Base-by-base conservation (phyloP, 2,113 vertebrate species). In the Verasper variegatus region DNA sequence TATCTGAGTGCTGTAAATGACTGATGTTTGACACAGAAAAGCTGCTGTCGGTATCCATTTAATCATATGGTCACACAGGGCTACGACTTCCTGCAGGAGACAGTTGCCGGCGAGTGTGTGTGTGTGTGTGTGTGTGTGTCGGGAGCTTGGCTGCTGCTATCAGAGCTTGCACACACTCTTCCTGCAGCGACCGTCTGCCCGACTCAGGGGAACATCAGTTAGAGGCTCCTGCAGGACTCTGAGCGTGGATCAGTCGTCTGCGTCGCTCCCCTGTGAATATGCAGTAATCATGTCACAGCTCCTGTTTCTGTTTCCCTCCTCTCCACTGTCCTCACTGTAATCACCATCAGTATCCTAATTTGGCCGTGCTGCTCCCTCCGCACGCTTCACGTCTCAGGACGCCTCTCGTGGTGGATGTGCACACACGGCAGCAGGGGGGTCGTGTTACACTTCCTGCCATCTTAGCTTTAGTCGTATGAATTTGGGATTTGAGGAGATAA, bases 11-110 rank as follows among this genome's bases (percentile, higher is more conserved):
- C 71, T 84, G 76, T 66, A 80, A 84, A 70, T 70, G 79, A 77
- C 76, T 64, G 61, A 83, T 76, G 78, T 88, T 76, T 86, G 85
- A 89, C 74, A 68, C 67, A 75, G 76, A 81, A 80, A 74, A 79
- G 70, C 80, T 78, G 82, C 68, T 14, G 75, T 52, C 12, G 55
- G 64, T 14, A 35, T 82, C 71, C 66, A 45, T 81, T 78, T 86
- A 84, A 88, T 89, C 83, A 61, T 68, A 76, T 51, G 68, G 52
- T 21, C 57, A 56, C 75, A 71, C 60, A 51, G 70, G 51, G 47
- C 27, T 21, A 1, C 11, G 64, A 75, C 68, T 91, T 92, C 86
- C 86, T 84, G 65, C 71, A 10, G 60, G 12, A 14, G 58, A 62
- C 55, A 17, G 61, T 12, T 54, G 5, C 51, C 7, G 17, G 51